Evolutionary conservation across 2,113 vertebrate genomes (phyloP).

Genomic region (Ictalurus furcatus): DNA sequence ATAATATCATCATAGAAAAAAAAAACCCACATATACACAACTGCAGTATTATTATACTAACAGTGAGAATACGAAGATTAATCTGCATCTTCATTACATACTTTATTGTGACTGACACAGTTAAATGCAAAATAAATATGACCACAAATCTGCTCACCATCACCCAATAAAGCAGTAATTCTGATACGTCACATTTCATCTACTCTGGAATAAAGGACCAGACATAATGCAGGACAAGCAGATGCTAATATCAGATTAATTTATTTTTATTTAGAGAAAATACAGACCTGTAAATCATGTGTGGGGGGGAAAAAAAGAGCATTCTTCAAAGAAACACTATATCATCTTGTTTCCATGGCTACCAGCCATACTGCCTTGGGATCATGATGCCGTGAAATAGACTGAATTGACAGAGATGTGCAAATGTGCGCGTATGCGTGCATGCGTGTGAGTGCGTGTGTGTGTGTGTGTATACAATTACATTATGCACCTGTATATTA

Average conservation of each 20-base stretch:
- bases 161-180: slow-evolving; percentile 9
- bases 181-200: slow-evolving; percentile 15
- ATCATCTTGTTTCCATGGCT: slow-evolving; percentile 76
- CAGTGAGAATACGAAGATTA: slow-evolving; percentile 7
- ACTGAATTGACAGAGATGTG: slow-evolving; percentile 54
- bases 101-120: slow-evolving; percentile 9
- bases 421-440: slow-evolving; percentile 2
- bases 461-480: slow-evolving; percentile 34
- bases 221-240: not conserved
- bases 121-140: slow-evolving; percentile 21
- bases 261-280: slow-evolving; percentile 18
- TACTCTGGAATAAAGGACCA: not conserved
- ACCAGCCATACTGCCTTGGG: slow-evolving; percentile 68
- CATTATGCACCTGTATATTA: slow-evolving; percentile 32
- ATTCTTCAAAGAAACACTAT: slow-evolving; percentile 41
- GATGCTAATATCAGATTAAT: slow-evolving; percentile 13
- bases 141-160: slow-evolving; percentile 14
- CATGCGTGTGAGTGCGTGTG: slow-evolving; percentile 5
- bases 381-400: slow-evolving; percentile 59
- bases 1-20: not conserved
- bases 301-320: slow-evolving; percentile 17
- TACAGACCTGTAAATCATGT: slow-evolving; percentile 25
- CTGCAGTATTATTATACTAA: not conserved
- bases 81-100: not conserved
- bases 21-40: not conserved